A percentile compares a stretch with the other conserved stretches of the same genome.
Evolutionary conservation across 1,140 invertebrate genomes (phyloP).

Genomic region (Drosophila truncata): DNA sequence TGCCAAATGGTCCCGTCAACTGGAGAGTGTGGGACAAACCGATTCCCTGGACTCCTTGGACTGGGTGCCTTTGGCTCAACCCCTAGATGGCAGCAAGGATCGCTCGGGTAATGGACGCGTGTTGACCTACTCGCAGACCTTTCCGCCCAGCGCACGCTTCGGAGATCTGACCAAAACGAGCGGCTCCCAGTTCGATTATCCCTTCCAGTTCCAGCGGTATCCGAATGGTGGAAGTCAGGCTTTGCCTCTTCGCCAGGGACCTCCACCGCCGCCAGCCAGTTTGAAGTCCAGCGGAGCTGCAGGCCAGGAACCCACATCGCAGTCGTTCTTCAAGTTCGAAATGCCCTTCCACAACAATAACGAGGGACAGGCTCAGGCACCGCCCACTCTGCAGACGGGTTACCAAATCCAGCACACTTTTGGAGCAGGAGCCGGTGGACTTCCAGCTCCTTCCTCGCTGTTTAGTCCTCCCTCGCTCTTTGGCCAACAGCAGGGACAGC

Average conservation of each 20-base stretch:
- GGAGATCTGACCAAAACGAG: conserved; percentile 67
- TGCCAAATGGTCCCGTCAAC: conserved; percentile 78
- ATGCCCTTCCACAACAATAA: conserved; percentile 77
- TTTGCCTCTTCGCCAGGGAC: conserved; percentile 51
- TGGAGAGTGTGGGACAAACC: conserved; percentile 60
- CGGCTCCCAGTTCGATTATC: conserved; percentile 68
- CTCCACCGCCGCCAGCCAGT: conserved; percentile 30
- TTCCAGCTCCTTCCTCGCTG: conserved; percentile 66
- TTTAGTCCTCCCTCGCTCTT: conserved; percentile 72
- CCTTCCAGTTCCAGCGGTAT: conserved; percentile 75
- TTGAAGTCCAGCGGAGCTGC: conserved; percentile 33
- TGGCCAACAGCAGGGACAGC: conserved; percentile 59
- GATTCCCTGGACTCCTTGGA: conserved; percentile 64
- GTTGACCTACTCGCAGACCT: conserved; percentile 80
- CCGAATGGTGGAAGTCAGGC: conserved; percentile 54
- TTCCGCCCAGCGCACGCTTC: conserved; percentile 73
- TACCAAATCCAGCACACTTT: conserved; percentile 83
- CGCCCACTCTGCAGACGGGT: conserved; percentile 74
- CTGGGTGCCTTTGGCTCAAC: conserved; percentile 80
- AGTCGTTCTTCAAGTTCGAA: conserved; percentile 84
- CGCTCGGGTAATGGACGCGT: conserved; percentile 78
- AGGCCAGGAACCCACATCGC: conserved; percentile 76
- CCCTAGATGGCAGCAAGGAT: conserved; percentile 74
- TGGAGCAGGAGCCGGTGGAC: conserved; percentile 34
- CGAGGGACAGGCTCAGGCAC: conserved; percentile 53